These are phyloP conservation scores for Spialia ferax DNA, from an alignment of 2,888 invertebrate species.

Conservation along the genomic window DNA sequence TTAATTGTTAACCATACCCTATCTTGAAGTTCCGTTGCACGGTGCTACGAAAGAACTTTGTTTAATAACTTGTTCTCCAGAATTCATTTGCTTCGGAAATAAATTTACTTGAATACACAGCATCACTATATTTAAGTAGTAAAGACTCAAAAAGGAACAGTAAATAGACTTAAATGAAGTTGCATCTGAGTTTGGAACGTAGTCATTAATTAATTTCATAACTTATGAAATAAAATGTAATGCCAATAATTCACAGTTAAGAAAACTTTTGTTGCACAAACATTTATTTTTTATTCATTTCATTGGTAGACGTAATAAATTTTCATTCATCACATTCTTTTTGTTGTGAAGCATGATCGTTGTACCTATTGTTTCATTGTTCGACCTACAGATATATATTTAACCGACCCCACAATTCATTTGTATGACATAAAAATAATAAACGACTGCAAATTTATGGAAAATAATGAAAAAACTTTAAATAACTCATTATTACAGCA, in stretches of 20 bases:
- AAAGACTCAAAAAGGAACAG: neutral
- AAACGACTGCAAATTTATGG: neutral
- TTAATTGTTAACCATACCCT: no score
- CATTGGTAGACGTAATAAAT: slow-evolving; percentile 3
- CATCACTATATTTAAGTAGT: neutral
- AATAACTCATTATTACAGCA: neutral
- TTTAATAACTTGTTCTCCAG: no score
- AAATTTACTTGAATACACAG: no score
- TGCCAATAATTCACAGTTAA: neutral
- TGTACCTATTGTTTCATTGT: slow-evolving; percentile 18
- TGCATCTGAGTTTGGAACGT: neutral
- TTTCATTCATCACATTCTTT: slow-evolving; percentile 8
- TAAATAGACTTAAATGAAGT: neutral
- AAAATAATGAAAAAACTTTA: neutral
- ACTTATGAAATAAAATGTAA: neutral
- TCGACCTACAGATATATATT: neutral
- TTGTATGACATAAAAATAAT: neutral
- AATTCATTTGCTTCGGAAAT: no score
- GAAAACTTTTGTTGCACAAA: neutral
- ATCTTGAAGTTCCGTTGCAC: no score
- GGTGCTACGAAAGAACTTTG: no score
- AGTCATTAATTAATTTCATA: neutral
- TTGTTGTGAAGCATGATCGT: neutral
- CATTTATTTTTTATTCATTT: neutral
- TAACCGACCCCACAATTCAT: slow-evolving; percentile 4